Percentiles rank a stretch among this genome's conserved stretches.
These are phyloP conservation scores for Danionella dracula DNA, from an alignment of 2,797 vertebrate genomes.

Conservation along the genomic window DNA sequence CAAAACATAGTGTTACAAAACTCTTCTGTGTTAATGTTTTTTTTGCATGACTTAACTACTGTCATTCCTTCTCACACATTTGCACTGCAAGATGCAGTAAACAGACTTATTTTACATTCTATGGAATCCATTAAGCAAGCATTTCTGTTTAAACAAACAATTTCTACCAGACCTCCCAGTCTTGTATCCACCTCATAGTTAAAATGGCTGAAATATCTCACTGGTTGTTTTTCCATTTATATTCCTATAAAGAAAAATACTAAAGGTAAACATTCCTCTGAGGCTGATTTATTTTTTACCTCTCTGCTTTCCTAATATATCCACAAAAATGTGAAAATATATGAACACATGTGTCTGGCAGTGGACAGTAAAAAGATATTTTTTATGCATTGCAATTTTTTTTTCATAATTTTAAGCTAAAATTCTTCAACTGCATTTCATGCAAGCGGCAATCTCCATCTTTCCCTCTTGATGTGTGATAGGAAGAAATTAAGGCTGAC, in stretches of 20 bases:
- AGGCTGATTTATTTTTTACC: too few species aligned
- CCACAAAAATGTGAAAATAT: too few species aligned
- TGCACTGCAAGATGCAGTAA: neutral
- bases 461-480: too few species aligned
- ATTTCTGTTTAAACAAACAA: conserved; percentile 1
- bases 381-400: too few species aligned
- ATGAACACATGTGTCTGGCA: too few species aligned
- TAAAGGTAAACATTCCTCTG: neutral
- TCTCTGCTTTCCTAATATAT: too few species aligned
- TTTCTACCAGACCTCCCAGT: neutral
- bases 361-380: too few species aligned
- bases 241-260: neutral
- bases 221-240: neutral
- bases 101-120: neutral
- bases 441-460: too few species aligned
- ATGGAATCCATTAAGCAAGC: neutral
- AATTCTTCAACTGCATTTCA: too few species aligned
- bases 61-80: neutral
- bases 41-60: too few species aligned
- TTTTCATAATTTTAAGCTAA: too few species aligned
- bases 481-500: too few species aligned
- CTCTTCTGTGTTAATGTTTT: neutral
- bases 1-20: neutral
- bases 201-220: neutral
- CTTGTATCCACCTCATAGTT: neutral